Conservation (phyloP, 2,797 vertebrate species). For the Brotula barbata region DNA sequence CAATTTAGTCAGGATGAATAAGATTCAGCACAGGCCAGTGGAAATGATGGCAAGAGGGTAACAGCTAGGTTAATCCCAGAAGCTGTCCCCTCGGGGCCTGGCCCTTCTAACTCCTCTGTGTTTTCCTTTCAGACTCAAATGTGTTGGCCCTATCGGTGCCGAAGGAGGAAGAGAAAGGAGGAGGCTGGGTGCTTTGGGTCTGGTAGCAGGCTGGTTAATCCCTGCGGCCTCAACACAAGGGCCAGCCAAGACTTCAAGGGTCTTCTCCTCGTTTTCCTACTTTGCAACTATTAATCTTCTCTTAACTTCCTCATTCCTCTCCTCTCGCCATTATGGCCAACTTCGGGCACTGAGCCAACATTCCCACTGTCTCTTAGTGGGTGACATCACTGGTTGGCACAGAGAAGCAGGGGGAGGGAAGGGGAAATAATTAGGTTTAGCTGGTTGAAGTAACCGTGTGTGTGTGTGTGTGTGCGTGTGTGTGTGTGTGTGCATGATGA, state of each 20-base stretch:
- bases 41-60: constrained; percentile 62
- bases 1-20: constrained; percentile 72
- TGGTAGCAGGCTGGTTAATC: constrained; percentile 64
- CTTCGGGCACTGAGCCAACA: constrained; percentile 68
- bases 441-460: constrained; percentile 65
- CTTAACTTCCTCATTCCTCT: constrained; percentile 20
- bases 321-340: constrained; percentile 38
- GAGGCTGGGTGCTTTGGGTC: constrained; percentile 47
- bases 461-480: constrained; percentile 37
- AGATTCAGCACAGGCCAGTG: constrained; percentile 56
- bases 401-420: constrained; percentile 56
- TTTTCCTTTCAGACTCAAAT: constrained; percentile 70
- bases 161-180: constrained; percentile 41
- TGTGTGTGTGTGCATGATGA: constrained; percentile 37
- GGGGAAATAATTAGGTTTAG: constrained; percentile 78
- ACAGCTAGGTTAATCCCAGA: constrained; percentile 69
- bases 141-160: constrained; percentile 48
- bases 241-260: constrained; percentile 53
- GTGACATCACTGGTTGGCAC: constrained; percentile 82
- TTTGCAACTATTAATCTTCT: constrained; percentile 52
- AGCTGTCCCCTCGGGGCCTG: constrained; percentile 58
- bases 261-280: constrained; percentile 40
- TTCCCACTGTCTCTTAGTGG: constrained; percentile 66
- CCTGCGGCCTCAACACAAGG: constrained; percentile 49
- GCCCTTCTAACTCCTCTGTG: constrained; percentile 58